Conservation (phyloP, 2,888 invertebrate genomes). For the Boloria selene region DNA sequence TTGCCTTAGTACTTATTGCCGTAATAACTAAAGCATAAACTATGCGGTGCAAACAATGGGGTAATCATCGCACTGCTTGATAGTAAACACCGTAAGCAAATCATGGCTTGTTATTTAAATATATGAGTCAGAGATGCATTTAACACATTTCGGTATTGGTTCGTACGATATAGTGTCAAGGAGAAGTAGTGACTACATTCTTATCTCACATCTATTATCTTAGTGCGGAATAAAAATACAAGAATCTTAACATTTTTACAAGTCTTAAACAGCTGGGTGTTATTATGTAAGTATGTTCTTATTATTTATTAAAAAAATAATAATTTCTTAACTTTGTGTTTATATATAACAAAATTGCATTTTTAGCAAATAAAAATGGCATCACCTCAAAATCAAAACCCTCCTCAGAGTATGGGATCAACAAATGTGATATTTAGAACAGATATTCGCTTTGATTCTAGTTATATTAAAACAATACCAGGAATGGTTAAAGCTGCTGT, state of each 20-base stretch:
- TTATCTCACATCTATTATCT: slow-evolving; percentile 38
- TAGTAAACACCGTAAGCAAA: slow-evolving; percentile 43
- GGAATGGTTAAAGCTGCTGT: slow-evolving; percentile 63
- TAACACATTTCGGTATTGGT: slow-evolving; percentile 51
- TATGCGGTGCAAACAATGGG: slow-evolving; percentile 29
- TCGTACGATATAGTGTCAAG: slow-evolving; percentile 64
- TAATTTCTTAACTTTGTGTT: background rate
- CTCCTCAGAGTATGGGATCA: slow-evolving; percentile 66
- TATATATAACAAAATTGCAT: background rate
- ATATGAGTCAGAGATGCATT: slow-evolving; percentile 55
- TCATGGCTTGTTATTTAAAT: slow-evolving; percentile 47
- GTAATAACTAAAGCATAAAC: slow-evolving; percentile 3
- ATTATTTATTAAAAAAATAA: background rate
- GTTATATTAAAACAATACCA: slow-evolving; percentile 61
- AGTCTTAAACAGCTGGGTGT: slow-evolving; percentile 1
- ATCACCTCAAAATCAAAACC: slow-evolving; percentile 41
- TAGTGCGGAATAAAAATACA: slow-evolving; percentile 15
- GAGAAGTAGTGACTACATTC: slow-evolving; percentile 48
- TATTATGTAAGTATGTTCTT: slow-evolving; percentile 14
- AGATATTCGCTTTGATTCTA: slow-evolving; percentile 63
- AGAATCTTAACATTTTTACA: slow-evolving; percentile 7
- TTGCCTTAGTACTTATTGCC: background rate
- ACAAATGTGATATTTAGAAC: slow-evolving; percentile 70
- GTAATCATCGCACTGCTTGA: slow-evolving; percentile 30
- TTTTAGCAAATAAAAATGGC: slow-evolving; percentile 51